Percentiles rank a stretch among this genome's conserved stretches.
phyloP scores from a whole-genome alignment of 2,797 vertebrate species.

The Sebastiscus tertius region DNA sequence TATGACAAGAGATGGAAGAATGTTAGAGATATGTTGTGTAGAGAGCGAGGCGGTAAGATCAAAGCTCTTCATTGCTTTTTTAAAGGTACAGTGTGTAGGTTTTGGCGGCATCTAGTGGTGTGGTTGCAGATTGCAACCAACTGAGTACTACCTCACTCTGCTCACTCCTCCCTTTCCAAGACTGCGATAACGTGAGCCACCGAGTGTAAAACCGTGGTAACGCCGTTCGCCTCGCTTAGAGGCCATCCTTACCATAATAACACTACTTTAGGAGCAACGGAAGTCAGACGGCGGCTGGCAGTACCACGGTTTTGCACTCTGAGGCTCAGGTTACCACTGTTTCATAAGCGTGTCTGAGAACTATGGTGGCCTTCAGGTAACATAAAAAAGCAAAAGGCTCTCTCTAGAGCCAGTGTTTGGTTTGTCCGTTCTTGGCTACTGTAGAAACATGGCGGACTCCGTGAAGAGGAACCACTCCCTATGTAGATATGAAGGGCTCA shows the following conservation, averaged over 20 bases:
- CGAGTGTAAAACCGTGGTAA: background rate
- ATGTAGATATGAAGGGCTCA: fast-evolving
- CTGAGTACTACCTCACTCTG: too few relatives aligned
- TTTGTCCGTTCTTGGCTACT: background rate
- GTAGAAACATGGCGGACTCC: background rate
- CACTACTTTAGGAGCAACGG: too few relatives aligned
- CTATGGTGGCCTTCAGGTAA: background rate
- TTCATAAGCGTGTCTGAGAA: background rate
- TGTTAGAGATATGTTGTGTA: background rate
- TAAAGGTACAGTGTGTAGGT: background rate
- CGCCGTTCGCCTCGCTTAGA: too few relatives aligned
- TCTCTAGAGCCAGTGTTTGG: background rate
- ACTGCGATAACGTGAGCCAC: background rate
- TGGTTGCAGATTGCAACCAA: background rate
- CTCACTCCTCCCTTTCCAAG: background rate
- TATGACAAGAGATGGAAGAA: background rate
- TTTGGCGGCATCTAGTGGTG: background rate
- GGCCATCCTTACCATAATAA: too few relatives aligned
- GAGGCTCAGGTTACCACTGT: fast-evolving
- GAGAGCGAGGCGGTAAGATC: background rate
- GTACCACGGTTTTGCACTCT: background rate
- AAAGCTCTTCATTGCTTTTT: background rate
- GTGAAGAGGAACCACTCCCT: background rate
- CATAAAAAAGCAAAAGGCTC: background rate
- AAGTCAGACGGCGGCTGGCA: too few relatives aligned